These are phyloP conservation scores for Hypsopygia costalis DNA, from an alignment of 2,888 invertebrate genomes.

Conservation along the genomic window DNA sequence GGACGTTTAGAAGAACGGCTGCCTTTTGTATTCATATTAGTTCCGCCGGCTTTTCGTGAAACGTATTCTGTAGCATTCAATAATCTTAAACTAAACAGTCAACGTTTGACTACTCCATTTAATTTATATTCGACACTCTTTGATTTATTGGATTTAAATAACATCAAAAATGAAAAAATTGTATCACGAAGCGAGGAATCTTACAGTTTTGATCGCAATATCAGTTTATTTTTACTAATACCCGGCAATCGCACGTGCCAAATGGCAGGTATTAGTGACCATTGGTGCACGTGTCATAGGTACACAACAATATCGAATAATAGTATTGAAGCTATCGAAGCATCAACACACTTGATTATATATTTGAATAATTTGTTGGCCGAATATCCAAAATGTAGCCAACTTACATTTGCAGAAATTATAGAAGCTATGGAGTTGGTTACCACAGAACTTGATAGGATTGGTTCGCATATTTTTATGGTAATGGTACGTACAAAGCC, in stretches of 20 bases:
- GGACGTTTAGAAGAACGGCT: conserved; percentile 91
- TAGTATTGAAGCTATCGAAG: not conserved
- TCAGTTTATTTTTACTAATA: conserved; percentile 56
- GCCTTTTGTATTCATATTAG: conserved; percentile 85
- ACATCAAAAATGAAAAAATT: conserved; percentile 61
- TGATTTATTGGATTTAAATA: conserved; percentile 14
- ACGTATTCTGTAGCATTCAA: conserved; percentile 67
- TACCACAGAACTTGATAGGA: not conserved
- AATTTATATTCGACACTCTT: conserved; percentile 89
- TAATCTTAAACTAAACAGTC: conserved; percentile 66
- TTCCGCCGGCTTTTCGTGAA: conserved; percentile 85
- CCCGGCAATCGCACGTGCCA: conserved; percentile 85
- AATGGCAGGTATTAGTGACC: conserved; percentile 85
- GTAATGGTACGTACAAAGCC: not conserved
- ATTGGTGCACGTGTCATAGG: conserved; percentile 92
- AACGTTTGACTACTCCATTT: conserved; percentile 85
- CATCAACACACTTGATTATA: not conserved
- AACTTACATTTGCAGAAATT: not conserved
- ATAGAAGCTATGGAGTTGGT: not conserved
- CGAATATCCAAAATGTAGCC: not conserved
- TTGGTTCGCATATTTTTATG: not conserved
- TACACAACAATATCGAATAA: conserved; percentile 55
- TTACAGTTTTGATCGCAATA: not conserved
- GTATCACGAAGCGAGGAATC: conserved; percentile 84
- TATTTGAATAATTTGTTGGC: not conserved